Percentiles rank a stretch among this genome's conserved stretches.
phyloP scores from a whole-genome alignment of 2,888 invertebrate species.

The Dioctria linearis region DNA sequence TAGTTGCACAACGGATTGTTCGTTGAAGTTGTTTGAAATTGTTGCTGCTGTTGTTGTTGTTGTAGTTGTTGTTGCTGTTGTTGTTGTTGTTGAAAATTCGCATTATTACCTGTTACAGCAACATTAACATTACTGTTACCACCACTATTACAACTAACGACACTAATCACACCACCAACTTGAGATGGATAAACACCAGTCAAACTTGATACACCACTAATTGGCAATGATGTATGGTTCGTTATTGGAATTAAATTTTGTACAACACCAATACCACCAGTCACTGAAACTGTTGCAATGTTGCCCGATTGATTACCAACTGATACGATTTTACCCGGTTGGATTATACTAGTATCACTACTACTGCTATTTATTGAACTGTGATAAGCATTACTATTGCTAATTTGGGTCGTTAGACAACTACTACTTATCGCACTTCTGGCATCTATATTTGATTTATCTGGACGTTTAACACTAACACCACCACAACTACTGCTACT shows the following conservation, averaged over 20 bases:
- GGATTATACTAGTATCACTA: slow-evolving; percentile 40
- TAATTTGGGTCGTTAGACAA: slow-evolving; percentile 47
- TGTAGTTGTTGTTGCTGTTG: no score
- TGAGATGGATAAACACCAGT: background rate
- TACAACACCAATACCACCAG: slow-evolving; percentile 49
- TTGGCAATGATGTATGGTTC: slow-evolving; percentile 57
- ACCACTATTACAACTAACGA: slow-evolving; percentile 31
- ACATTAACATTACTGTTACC: background rate
- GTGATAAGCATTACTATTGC: slow-evolving; percentile 41
- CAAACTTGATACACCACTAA: background rate
- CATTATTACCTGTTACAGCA: slow-evolving; percentile 16
- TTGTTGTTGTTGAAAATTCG: slow-evolving; percentile 33
- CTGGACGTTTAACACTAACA: slow-evolving; percentile 37
- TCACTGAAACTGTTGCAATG: slow-evolving; percentile 26
- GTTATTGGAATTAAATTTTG: slow-evolving; percentile 58
- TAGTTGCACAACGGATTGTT: slow-evolving; percentile 54
- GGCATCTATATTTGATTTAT: slow-evolving; percentile 29
- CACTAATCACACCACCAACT: slow-evolving; percentile 18
- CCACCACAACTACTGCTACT: slow-evolving; percentile 21
- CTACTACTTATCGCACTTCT: slow-evolving; percentile 36
- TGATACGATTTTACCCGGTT: slow-evolving; percentile 28
- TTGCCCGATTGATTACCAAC: slow-evolving; percentile 3
- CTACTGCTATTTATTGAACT: slow-evolving; percentile 38
- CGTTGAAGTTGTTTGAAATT: slow-evolving; percentile 31
- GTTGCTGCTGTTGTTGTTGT: no score